These are phyloP conservation scores for Rhimphoctona megacephalus DNA, from an alignment of 2,888 invertebrate species.

Conservation along the genomic window DNA sequence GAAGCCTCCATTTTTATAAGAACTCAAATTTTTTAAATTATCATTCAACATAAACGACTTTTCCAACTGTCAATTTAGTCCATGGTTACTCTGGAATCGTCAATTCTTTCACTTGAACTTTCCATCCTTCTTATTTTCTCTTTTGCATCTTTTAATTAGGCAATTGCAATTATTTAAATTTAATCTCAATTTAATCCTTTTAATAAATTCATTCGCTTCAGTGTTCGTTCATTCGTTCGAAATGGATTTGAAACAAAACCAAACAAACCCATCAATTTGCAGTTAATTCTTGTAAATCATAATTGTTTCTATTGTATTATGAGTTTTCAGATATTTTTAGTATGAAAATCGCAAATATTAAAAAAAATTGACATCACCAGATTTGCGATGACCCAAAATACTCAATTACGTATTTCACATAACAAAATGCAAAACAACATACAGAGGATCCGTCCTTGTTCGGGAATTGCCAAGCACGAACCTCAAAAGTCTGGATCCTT, in stretches of 20 bases:
- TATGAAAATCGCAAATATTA: no score
- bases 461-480: conserved; percentile 14
- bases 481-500: conserved; percentile 26
- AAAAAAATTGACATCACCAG: neutral
- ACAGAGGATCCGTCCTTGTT: neutral
- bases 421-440: neutral
- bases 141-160: no score
- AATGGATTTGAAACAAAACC: no score
- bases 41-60: neutral
- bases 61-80: neutral
- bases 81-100: no score
- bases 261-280: neutral
- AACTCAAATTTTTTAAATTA: neutral
- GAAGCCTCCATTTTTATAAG: neutral
- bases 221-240: no score
- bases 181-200: no score
- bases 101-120: no score
- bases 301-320: no score
- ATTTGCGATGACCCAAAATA: neutral
- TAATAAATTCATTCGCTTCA: no score
- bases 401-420: neutral
- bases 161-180: no score
- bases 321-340: no score
- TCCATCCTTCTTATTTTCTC: no score
- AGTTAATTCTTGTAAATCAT: neutral